These are phyloP conservation scores for Paradisaea rubra DNA, from an alignment of 2,113 vertebrate species.

Conservation along the genomic window DNA sequence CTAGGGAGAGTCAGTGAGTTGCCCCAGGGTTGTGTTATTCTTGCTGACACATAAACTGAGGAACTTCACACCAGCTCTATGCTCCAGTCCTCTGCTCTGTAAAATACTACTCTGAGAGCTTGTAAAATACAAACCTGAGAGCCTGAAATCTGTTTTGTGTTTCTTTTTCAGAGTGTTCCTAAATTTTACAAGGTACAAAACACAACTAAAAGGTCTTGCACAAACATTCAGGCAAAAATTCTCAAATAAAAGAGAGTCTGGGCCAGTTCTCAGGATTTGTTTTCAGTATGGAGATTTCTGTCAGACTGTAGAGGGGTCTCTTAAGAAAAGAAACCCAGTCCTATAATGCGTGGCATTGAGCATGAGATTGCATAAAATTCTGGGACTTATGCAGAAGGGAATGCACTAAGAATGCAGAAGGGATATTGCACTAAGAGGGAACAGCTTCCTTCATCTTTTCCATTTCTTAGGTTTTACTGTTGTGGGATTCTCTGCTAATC, in stretches of 20 bases:
- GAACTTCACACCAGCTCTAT: conserved; percentile 9
- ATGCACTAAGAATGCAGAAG: not conserved
- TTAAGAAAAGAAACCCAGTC: not conserved
- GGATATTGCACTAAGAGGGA: not conserved
- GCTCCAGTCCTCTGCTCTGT: not conserved
- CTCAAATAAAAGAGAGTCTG: not conserved
- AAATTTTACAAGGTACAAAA: not conserved
- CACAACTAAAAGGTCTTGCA: not conserved
- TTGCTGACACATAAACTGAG: not conserved
- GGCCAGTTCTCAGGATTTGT: not conserved
- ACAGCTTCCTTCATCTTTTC: not conserved
- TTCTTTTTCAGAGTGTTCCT: not conserved
- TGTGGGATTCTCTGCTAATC: not conserved
- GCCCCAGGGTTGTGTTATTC: conserved; percentile 6
- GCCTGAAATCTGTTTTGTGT: not conserved
- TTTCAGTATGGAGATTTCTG: not conserved
- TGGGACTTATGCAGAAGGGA: not conserved
- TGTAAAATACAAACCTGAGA: not conserved
- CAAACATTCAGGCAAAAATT: not conserved
- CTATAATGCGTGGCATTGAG: not conserved
- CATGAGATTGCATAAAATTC: not conserved
- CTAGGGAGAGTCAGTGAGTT: not conserved
- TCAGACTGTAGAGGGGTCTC: not conserved
- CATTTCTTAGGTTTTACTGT: not conserved
- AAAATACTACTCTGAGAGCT: not conserved